These are phyloP conservation scores for Saguinus oedipus DNA, from an alignment of 2,797 vertebrate species.

Conservation along the genomic window DNA sequence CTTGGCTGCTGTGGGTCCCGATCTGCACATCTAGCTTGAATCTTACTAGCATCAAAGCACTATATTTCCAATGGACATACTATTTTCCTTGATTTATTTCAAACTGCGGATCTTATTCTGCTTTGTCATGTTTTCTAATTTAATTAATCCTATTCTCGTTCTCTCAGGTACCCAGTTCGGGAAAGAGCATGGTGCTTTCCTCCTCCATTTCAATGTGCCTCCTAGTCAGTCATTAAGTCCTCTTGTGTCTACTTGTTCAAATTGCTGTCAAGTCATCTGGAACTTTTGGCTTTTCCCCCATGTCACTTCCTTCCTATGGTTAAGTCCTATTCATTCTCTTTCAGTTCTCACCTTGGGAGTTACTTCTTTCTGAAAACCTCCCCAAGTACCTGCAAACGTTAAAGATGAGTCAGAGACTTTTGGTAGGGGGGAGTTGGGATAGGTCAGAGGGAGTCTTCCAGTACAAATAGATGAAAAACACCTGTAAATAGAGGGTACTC, in stretches of 20 bases:
- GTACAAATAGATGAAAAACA: background rate
- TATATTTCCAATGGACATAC: background rate
- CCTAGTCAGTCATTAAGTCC: background rate
- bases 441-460: background rate
- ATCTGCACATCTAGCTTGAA: background rate
- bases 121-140: background rate
- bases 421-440: background rate
- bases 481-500: background rate
- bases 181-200: background rate
- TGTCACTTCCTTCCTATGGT: background rate
- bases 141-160: background rate
- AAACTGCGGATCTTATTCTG: background rate
- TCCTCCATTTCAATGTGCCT: accelerated
- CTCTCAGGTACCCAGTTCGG: background rate
- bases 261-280: background rate
- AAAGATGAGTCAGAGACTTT: background rate
- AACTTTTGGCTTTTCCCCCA: background rate
- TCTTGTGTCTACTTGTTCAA: background rate
- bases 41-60: too few species aligned
- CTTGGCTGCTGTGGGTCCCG: background rate
- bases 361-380: background rate
- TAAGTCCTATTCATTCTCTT: background rate
- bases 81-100: background rate
- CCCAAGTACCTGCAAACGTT: background rate
- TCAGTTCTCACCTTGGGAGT: background rate